These are phyloP conservation scores for Pachyramphus minor DNA, from an alignment of 2,113 vertebrate genomes.

Conservation along the genomic window DNA sequence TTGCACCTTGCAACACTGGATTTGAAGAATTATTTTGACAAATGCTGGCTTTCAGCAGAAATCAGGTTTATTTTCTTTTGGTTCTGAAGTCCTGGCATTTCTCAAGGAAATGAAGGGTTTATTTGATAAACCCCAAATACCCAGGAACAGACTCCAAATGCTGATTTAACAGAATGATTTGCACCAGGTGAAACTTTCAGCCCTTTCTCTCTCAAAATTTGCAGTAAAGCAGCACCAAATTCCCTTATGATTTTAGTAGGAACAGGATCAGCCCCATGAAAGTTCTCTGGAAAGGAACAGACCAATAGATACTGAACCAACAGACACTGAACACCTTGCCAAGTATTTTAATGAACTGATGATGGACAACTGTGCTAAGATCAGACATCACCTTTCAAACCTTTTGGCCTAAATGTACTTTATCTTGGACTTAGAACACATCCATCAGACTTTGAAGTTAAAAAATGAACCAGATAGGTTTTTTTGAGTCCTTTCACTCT, in stretches of 20 bases:
- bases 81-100: background rate
- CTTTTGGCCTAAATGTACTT: conserved; percentile 27
- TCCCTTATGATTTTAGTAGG: background rate
- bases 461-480: background rate
- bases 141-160: background rate
- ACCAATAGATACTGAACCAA: background rate
- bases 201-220: background rate
- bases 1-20: background rate
- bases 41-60: conserved; percentile 1
- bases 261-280: background rate
- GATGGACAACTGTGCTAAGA: background rate
- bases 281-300: background rate
- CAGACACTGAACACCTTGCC: background rate
- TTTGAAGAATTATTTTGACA: background rate
- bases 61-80: background rate
- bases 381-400: conserved; percentile 30
- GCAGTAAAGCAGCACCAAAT: background rate
- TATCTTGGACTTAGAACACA: conserved; percentile 21
- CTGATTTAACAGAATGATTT: background rate
- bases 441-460: background rate
- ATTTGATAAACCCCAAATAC: background rate
- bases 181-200: background rate
- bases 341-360: conserved; percentile 22
- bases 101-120: conserved; percentile 15
- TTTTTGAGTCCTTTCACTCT: background rate